Percentiles rank a stretch among this genome's conserved stretches.
Evolutionary conservation across 2,797 vertebrate genomes (phyloP).

Genomic region (Melanotaenia nigrans): DNA sequence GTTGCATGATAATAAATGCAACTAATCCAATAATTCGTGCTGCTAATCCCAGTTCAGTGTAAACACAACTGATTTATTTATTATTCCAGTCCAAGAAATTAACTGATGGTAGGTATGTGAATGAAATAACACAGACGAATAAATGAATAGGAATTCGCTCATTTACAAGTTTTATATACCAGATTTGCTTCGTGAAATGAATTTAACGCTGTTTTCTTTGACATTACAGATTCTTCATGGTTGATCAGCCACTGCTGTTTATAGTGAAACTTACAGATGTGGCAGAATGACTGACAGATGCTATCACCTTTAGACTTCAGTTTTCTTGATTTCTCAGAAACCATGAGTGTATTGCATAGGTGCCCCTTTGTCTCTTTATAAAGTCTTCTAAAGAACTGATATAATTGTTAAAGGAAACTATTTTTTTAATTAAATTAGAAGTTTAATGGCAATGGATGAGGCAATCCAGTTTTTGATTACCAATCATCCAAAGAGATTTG

Average conservation of each 20-base stretch:
- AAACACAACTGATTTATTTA: constrained; percentile 39
- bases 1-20: constrained; percentile 1
- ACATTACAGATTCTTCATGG: neutral
- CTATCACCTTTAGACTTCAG: constrained; percentile 20
- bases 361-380: neutral
- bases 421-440: neutral
- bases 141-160: constrained; percentile 13
- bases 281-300: constrained; percentile 29
- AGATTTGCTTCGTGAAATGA: neutral
- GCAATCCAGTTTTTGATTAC: constrained; percentile 14
- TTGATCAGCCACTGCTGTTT: constrained; percentile 35
- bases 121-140: constrained; percentile 23
- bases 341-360: neutral
- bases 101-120: constrained; percentile 28
- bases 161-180: neutral
- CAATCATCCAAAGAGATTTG: constrained; percentile 15
- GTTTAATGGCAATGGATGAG: constrained; percentile 3
- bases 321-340: neutral
- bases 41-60: constrained; percentile 3
- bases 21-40: constrained; percentile 8
- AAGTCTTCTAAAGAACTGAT: neutral
- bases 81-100: constrained; percentile 40
- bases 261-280: constrained; percentile 60
- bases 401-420: neutral
- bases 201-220: constrained; percentile 7